phyloP scores from a whole-genome alignment of 2,113 vertebrate species.

The Lamprologus tigripictilis region DNA sequence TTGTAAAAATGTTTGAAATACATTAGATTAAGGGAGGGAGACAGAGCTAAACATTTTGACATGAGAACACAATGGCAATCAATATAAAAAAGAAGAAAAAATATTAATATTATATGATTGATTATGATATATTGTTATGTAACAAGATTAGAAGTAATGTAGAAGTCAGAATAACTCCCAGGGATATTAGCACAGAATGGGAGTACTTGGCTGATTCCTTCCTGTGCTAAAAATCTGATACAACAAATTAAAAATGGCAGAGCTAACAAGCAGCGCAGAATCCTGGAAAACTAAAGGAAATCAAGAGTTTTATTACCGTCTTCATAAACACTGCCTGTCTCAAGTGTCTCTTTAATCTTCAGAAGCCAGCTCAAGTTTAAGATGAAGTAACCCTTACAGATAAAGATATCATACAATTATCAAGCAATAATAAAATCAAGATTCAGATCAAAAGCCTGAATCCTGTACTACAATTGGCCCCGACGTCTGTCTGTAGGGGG shows the following conservation, averaged over 20 bases:
- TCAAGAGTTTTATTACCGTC: slow-evolving; percentile 28
- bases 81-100: background rate
- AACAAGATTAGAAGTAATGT: background rate
- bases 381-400: background rate
- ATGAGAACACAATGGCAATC: background rate
- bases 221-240: background rate
- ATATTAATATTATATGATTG: background rate
- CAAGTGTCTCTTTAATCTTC: background rate
- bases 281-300: slow-evolving; percentile 42
- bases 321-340: background rate
- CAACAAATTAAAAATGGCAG: background rate
- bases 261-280: background rate
- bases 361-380: background rate
- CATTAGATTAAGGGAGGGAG: background rate
- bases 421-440: background rate
- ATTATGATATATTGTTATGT: background rate
- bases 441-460: slow-evolving; percentile 5
- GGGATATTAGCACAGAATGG: background rate
- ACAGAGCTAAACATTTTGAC: background rate
- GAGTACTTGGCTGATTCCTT: background rate
- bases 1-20: background rate
- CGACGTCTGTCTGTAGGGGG: slow-evolving; percentile 50
- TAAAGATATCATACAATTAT: slow-evolving; percentile 17
- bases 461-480: slow-evolving; percentile 53
- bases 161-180: background rate